These are phyloP conservation scores for Monomorium pharaonis DNA, from an alignment of 1,140 invertebrate genomes.

Conservation along the genomic window DNA sequence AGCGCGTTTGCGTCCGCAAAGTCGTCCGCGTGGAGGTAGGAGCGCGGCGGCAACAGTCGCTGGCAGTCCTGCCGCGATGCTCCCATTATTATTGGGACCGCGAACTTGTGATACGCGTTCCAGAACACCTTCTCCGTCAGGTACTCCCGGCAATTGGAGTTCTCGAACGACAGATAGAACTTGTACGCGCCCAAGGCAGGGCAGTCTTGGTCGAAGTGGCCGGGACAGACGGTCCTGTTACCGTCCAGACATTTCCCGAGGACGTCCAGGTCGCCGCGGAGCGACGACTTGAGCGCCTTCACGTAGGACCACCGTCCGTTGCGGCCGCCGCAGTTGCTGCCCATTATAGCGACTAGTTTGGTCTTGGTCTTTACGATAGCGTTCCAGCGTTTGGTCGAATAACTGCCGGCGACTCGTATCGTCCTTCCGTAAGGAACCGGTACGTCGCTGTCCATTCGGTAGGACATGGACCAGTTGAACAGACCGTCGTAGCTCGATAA, in stretches of 20 bases:
- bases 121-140: conserved; percentile 90
- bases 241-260: conserved; percentile 77
- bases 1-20: conserved; percentile 88
- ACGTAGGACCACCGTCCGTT: conserved; percentile 88
- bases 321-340: conserved; percentile 87
- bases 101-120: conserved; percentile 87
- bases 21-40: conserved; percentile 91
- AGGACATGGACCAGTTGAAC: conserved; percentile 93
- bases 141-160: conserved; percentile 90
- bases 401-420: conserved; percentile 63
- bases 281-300: conserved; percentile 84
- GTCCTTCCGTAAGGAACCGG: conserved; percentile 89
- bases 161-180: conserved; percentile 93
- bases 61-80: conserved; percentile 84
- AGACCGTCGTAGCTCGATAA: conserved; percentile 85
- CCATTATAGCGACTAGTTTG: conserved; percentile 87
- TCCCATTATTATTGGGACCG: conserved; percentile 91
- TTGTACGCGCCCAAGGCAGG: conserved; percentile 86
- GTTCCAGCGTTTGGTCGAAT: conserved; percentile 63
- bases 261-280: conserved; percentile 74
- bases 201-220: conserved; percentile 87
- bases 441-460: conserved; percentile 89
- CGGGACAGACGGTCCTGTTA: conserved; percentile 85
- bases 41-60: conserved; percentile 87
- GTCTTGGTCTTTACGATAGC: conserved; percentile 65